Conservation (phyloP, 2,113 vertebrate genomes). For the Apteryx mantelli region DNA sequence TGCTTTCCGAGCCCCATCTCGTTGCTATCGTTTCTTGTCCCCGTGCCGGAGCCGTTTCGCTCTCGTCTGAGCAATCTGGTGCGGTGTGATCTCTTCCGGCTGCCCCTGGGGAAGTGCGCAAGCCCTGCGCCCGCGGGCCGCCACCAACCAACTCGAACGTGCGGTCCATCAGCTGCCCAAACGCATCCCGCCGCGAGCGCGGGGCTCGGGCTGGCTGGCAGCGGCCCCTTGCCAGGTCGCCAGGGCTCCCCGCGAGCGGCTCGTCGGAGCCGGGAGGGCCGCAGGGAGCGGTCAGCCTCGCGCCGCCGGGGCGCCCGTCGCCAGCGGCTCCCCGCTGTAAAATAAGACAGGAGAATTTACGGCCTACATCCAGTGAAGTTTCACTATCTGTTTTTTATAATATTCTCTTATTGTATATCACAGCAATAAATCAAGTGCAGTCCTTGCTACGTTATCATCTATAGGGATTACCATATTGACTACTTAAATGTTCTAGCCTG, state of each 20-base stretch:
- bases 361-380: background rate
- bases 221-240: too few species aligned
- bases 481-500: background rate
- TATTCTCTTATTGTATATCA: background rate
- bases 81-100: conserved; percentile 73
- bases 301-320: too few species aligned
- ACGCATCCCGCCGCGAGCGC: conserved; percentile 75
- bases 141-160: conserved; percentile 73
- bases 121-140: conserved; percentile 69
- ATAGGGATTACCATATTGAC: background rate
- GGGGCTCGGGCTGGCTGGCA: conserved; percentile 12
- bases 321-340: background rate
- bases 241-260: too few species aligned
- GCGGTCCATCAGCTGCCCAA: conserved; percentile 79
- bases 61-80: conserved; percentile 47
- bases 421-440: background rate
- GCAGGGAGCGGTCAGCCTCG: too few species aligned
- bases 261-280: too few species aligned
- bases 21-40: conserved; percentile 4
- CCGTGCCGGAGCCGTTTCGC: conserved; percentile 10
- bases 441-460: background rate
- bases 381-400: background rate
- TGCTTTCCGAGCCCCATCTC: conserved; percentile 14
- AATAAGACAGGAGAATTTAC: background rate
- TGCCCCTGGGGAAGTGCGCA: conserved; percentile 77